Conservation (phyloP, 2,113 vertebrate species). For the Felis chaus region DNA sequence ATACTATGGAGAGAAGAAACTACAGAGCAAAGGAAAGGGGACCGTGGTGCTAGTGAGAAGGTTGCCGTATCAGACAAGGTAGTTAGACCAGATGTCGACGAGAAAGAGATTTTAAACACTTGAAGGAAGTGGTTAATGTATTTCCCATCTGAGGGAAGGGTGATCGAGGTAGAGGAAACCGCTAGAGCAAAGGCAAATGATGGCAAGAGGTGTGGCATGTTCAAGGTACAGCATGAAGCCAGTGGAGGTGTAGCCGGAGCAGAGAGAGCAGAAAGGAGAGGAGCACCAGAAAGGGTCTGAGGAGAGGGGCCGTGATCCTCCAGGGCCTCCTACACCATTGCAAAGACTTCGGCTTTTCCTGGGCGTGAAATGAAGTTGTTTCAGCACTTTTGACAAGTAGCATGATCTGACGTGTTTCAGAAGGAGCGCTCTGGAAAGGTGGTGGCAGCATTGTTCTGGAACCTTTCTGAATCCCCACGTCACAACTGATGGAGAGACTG, state of each 20-base stretch:
- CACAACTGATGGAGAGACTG: not conserved
- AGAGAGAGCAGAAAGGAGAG: not conserved
- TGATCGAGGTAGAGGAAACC: not conserved
- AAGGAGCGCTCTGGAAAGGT: not conserved
- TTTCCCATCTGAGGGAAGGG: not conserved
- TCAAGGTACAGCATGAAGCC: not conserved
- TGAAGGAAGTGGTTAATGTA: not conserved
- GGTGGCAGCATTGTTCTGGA: not conserved
- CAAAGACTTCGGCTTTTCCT: not conserved
- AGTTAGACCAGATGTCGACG: not conserved
- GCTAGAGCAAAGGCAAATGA: not conserved
- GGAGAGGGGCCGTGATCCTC: not conserved
- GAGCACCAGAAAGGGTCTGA: not conserved
- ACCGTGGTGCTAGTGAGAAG: not conserved
- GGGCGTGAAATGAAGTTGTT: not conserved
- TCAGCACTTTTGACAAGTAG: not conserved
- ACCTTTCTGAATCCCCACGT: not conserved
- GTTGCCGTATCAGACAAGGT: not conserved
- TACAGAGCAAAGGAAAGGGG: not conserved
- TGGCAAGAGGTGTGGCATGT: not conserved
- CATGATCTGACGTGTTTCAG: not conserved
- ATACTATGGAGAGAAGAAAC: not conserved
- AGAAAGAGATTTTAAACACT: not conserved
- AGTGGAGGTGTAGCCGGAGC: not conserved
- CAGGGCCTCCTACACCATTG: rapidly evolving